Percentiles rank a stretch among this genome's conserved stretches.
phyloP scores from a whole-genome alignment of 64 coral and sea anemone genomes.

The Astreopora myriophthalma region DNA sequence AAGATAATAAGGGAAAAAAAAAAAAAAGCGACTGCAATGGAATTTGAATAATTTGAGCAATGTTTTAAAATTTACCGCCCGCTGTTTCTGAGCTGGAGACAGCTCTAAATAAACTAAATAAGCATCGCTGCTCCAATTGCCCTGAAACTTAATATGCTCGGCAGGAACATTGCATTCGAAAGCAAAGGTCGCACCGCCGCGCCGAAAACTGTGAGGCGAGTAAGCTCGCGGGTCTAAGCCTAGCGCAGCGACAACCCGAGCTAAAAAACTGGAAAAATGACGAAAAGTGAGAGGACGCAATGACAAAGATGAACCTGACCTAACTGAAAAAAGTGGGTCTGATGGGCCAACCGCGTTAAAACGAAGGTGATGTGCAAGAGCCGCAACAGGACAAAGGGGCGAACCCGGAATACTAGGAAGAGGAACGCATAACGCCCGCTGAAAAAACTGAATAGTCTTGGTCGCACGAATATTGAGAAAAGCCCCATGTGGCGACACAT shows the following conservation, averaged over 20 bases:
- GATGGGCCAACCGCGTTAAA: not conserved
- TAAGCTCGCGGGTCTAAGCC: not conserved
- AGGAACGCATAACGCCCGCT: not conserved
- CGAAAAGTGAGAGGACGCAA: not conserved
- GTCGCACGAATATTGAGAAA: not conserved
- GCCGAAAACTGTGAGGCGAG: not conserved
- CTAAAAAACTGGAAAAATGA: slow-evolving; percentile 14
- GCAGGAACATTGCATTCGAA: not conserved
- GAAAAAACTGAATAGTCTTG: slow-evolving; percentile 17
- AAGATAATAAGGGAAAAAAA: not conserved
- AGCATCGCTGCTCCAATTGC: slow-evolving; percentile 6
- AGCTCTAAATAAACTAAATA: slow-evolving; percentile 58
- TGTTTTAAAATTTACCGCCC: not conserved
- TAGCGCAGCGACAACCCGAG: not conserved
- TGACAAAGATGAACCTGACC: not conserved
- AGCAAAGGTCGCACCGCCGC: not conserved
- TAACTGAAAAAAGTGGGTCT: not conserved
- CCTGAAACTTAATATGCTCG: not conserved
- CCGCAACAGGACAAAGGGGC: not conserved
- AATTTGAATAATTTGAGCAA: too few species aligned
- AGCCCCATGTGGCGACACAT: not conserved
- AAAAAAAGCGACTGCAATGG: not conserved
- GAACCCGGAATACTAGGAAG: not conserved
- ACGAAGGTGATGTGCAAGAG: not conserved
- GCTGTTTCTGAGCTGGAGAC: not conserved